phyloP scores from a whole-genome alignment of 2,888 invertebrate genomes.

The Cephus rjabovi region DNA sequence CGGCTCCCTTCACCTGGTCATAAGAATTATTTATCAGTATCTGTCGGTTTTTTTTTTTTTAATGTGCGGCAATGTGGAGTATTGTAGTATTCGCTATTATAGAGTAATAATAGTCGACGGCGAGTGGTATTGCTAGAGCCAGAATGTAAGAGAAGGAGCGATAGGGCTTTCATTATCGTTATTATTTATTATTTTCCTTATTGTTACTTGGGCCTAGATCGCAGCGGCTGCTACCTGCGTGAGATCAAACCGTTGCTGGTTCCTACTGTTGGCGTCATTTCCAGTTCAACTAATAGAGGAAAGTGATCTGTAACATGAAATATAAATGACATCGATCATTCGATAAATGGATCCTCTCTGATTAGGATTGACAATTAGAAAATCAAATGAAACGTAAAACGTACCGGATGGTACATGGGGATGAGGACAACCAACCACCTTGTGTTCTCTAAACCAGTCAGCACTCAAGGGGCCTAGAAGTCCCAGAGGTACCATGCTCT shows the following conservation, averaged over 20 bases:
- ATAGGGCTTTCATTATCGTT: conserved; percentile 45
- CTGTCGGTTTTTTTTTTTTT: conserved; percentile 46
- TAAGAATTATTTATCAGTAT: conserved; percentile 55
- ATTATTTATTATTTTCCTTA: conserved; percentile 44
- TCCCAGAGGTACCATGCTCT: conserved; percentile 94
- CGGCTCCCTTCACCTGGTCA: conserved; percentile 60
- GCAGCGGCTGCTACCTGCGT: conserved; percentile 81
- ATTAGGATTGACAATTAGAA: not conserved
- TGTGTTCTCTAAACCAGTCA: conserved; percentile 95
- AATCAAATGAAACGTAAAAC: conserved; percentile 10
- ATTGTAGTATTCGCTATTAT: conserved; percentile 54
- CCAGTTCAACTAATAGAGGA: conserved; percentile 89
- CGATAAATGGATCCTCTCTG: not conserved
- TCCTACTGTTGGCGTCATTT: conserved; percentile 84
- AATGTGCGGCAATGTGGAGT: conserved; percentile 63
- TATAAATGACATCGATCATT: not conserved
- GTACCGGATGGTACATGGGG: conserved; percentile 93
- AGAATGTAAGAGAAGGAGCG: conserved; percentile 61
- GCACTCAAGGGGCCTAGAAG: conserved; percentile 93
- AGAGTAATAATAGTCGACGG: conserved; percentile 49
- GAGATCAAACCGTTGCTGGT: conserved; percentile 84
- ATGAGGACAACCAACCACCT: conserved; percentile 97
- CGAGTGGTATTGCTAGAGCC: conserved; percentile 61
- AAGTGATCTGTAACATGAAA: conserved; percentile 80
- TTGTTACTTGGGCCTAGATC: conserved; percentile 61